Percentiles rank a stretch among this genome's conserved stretches.
These are phyloP conservation scores for Frankliniella intonsa DNA, from an alignment of 2,888 invertebrate genomes.

Conservation along the genomic window DNA sequence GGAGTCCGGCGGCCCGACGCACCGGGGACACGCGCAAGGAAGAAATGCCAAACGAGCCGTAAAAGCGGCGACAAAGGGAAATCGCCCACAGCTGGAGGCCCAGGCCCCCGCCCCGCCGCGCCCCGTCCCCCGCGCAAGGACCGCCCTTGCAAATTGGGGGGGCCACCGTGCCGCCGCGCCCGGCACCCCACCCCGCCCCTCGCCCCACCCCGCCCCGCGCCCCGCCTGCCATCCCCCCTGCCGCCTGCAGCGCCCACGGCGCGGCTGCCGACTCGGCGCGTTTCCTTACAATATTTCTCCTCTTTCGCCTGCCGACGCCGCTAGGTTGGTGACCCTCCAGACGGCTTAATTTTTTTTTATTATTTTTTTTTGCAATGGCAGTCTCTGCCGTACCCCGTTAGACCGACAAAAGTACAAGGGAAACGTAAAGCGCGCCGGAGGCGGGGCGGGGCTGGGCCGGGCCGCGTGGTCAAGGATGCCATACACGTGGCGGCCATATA, in stretches of 20 bases:
- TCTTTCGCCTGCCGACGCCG: no score
- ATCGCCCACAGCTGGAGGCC: not conserved
- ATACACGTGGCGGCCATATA: no score
- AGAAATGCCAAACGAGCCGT: constrained; percentile 14
- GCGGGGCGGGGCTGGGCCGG: no score
- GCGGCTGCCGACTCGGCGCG: not conserved
- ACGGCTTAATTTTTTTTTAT: no score
- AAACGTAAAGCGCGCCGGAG: no score
- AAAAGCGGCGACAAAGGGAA: constrained; percentile 22
- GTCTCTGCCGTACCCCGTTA: no score
- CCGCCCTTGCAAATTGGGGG: not conserved
- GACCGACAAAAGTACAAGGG: no score
- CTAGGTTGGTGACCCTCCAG: no score
- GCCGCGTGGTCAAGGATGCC: not conserved
- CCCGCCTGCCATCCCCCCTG: not conserved
- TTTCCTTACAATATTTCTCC: no score
- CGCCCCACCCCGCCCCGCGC: not conserved
- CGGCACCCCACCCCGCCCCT: not conserved
- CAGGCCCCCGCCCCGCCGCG: not conserved
- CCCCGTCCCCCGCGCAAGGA: not conserved
- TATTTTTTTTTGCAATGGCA: no score
- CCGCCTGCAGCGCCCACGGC: not conserved
- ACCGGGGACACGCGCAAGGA: not conserved
- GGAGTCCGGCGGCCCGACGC: not conserved
- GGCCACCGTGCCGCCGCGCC: not conserved